A percentile compares a stretch with the other conserved stretches of the same genome.
Evolutionary conservation across 1,140 invertebrate genomes (phyloP).

Genomic region (Homarus americanus): DNA sequence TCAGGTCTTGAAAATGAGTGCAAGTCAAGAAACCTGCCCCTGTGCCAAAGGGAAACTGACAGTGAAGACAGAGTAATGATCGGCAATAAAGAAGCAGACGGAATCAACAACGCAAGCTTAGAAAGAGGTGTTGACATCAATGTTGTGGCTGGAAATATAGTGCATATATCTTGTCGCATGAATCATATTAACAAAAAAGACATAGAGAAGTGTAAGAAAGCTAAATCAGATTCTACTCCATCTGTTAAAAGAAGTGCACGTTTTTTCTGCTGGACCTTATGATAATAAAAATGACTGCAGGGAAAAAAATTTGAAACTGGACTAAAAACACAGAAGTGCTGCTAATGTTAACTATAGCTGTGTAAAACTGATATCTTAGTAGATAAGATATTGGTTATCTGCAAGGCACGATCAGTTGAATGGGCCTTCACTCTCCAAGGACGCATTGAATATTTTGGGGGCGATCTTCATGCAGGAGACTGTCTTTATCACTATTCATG

Average conservation of each 20-base stretch:
- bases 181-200: conserved; percentile 7
- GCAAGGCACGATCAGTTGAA: conserved; percentile 2
- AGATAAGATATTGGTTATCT: neutral
- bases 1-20: neutral
- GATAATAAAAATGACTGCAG: neutral
- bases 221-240: neutral
- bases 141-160: neutral
- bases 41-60: neutral
- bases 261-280: neutral
- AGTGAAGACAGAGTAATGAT: conserved; percentile 7
- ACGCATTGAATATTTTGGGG: conserved; percentile 1
- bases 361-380: conserved; percentile 22
- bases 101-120: neutral
- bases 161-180: conserved; percentile 1
- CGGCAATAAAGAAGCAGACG: neutral
- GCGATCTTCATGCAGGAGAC: conserved; percentile 29
- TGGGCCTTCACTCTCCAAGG: conserved; percentile 12
- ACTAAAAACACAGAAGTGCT: neutral
- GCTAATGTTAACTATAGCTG: conserved; percentile 8
- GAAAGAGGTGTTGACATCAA: neutral
- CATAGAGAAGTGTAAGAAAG: conserved; percentile 5
- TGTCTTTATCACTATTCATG: conserved; percentile 28
- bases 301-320: neutral
- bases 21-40: conserved; percentile 13
- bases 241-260: conserved; percentile 12